Evolutionary conservation across 64 coral and sea anemone species (phyloP), one percentile per base, ranked within the genome.

Genomic region (Hydrozoanthus tunicans): DNA sequence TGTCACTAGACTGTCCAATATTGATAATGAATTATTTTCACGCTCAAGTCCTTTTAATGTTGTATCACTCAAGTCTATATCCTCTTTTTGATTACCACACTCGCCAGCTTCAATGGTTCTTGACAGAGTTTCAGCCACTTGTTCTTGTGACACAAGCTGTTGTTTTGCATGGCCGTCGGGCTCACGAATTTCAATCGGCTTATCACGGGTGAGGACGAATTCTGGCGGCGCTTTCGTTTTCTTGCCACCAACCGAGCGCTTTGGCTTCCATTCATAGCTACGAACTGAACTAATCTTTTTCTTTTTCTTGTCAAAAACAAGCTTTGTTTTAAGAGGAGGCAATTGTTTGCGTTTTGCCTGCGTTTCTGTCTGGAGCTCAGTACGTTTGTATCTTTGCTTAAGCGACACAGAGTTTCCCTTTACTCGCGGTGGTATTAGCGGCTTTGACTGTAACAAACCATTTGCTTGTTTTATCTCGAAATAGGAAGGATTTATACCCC

Each of bases 401-500:
- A 93, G 82, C 71, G 77, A 88, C 12, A 93, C 76, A 58, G 91
- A 85, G 3, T 93, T 83, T 70, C 91, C 91, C 59, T 93, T 93
- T 70, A 93, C 86, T 62, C 88, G 81, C 54, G 32, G 32, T 43
- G 91, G 83, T 85, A 93, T 62, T 54, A 88, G 82, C 59, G 91
- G 53, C 11, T 78, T 88, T 14, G 91, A 78, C 6, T 32, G 25
- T 17, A 58, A 20, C 51, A 23, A 51, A 12, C 71, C 13, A 74
- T 84, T 5, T 43, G 70, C 6, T 14, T 27, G 0, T 73, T 58
- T 63, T 24, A 56, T 76, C 60, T 53, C 62, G 91, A 55, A 66
- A 69, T 58, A 14, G 61, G 51, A 86, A 11, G 91, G 91, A 68
- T 93, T 93, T 14, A 93, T 88, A 60, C 91, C 91, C 91, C 91